phyloP scores from a whole-genome alignment of 2,888 invertebrate genomes.

The Chaetogeoica ovagalla region DNA sequence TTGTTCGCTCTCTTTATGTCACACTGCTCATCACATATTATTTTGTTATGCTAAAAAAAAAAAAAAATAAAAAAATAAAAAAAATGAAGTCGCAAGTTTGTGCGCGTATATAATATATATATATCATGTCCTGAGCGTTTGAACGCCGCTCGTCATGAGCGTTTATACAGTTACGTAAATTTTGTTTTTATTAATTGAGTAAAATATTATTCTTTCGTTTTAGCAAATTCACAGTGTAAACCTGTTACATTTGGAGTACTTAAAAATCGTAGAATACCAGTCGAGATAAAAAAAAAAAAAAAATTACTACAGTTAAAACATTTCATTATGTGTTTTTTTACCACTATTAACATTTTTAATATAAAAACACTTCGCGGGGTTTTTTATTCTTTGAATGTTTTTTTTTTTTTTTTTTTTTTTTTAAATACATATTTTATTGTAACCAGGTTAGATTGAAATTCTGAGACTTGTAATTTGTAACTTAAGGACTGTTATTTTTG shows the following conservation, averaged over 20 bases:
- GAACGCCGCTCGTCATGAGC: constrained; percentile 28
- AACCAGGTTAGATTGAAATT: constrained; percentile 53
- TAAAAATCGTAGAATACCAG: constrained; percentile 47
- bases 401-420: constrained; percentile 51
- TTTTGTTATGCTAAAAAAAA: constrained; percentile 46
- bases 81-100: constrained; percentile 22
- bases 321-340: constrained; percentile 44
- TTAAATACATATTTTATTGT: constrained; percentile 52
- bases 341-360: constrained; percentile 51
- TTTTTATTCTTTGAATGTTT: constrained; percentile 52
- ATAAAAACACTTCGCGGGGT: constrained; percentile 48
- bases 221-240: constrained; percentile 52
- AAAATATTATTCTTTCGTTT: constrained; percentile 47
- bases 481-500: constrained; percentile 53
- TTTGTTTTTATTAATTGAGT: constrained; percentile 50
- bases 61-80: no score
- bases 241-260: constrained; percentile 53
- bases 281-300: constrained; percentile 36
- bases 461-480: constrained; percentile 53
- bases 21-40: constrained; percentile 52
- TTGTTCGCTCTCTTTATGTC: constrained; percentile 50
- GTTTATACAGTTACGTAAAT: constrained; percentile 38
- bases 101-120: constrained; percentile 26
- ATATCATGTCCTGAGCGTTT: constrained; percentile 43
- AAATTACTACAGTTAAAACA: constrained; percentile 11